Conservation (phyloP, 1,140 invertebrate genomes). For the Parasteatoda tepidariorum region DNA sequence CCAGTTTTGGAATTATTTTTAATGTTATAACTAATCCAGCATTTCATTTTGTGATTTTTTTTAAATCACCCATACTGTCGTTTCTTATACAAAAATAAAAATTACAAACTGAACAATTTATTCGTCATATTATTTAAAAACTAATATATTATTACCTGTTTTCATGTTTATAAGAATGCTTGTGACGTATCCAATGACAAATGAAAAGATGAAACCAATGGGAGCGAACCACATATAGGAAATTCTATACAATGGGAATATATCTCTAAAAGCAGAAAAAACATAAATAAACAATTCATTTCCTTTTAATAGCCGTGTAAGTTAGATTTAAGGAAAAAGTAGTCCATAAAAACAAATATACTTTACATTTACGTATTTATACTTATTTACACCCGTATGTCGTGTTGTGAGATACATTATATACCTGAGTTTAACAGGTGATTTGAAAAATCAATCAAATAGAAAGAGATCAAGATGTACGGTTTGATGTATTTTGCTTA, state of each 20-base stretch:
- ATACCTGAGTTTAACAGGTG: constrained; percentile 64
- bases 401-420: constrained; percentile 19
- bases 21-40: too few species aligned
- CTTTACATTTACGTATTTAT: not conserved
- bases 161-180: constrained; percentile 9
- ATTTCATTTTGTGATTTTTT: too few species aligned
- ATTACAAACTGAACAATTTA: too few species aligned
- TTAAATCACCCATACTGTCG: too few species aligned
- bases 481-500: too few species aligned
- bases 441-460: too few species aligned
- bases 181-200: constrained; percentile 3
- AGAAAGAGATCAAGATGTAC: too few species aligned
- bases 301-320: not conserved
- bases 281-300: constrained; percentile 68
- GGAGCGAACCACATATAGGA: constrained; percentile 40
- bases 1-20: too few species aligned
- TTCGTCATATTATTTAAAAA: too few species aligned
- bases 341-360: not conserved
- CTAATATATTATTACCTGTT: too few species aligned
- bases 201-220: not conserved
- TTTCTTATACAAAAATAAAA: too few species aligned
- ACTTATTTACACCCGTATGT: not conserved
- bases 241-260: constrained; percentile 60
- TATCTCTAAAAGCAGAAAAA: constrained; percentile 59
- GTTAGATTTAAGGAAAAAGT: not conserved